These are phyloP conservation scores for Montipora capricornis DNA, from an alignment of 64 coral and sea anemone genomes.

Conservation along the genomic window DNA sequence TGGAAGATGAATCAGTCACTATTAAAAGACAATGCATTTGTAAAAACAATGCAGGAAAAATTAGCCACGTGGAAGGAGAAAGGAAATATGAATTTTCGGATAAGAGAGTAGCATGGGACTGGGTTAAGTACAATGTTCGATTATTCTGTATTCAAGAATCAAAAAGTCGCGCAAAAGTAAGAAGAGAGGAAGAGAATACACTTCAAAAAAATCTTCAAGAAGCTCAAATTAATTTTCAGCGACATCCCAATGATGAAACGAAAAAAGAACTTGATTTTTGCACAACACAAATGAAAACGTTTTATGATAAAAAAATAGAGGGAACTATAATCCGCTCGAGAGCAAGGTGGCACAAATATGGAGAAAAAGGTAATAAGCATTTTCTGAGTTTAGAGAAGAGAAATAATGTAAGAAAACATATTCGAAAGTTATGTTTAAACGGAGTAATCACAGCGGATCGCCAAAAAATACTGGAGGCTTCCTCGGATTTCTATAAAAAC, in stretches of 20 bases:
- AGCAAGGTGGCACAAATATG: slow-evolving; percentile 2
- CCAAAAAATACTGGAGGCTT: background rate
- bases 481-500: background rate
- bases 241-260: background rate
- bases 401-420: slow-evolving; percentile 9
- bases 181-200: background rate
- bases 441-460: background rate
- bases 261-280: background rate
- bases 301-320: background rate
- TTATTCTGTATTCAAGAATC: background rate
- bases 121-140: background rate
- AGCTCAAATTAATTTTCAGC: background rate
- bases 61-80: background rate
- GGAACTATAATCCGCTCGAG: background rate
- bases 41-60: background rate
- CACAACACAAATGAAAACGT: background rate
- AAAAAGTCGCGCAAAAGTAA: background rate
- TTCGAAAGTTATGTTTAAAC: background rate
- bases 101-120: background rate
- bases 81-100: background rate
- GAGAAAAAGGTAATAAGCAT: background rate
- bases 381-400: slow-evolving; percentile 9
- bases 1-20: background rate
- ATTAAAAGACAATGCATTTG: background rate
- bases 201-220: background rate